phyloP scores from a whole-genome alignment of 30 jellyfish, hydroid and myxozoan species.

The Mastigias papua region DNA sequence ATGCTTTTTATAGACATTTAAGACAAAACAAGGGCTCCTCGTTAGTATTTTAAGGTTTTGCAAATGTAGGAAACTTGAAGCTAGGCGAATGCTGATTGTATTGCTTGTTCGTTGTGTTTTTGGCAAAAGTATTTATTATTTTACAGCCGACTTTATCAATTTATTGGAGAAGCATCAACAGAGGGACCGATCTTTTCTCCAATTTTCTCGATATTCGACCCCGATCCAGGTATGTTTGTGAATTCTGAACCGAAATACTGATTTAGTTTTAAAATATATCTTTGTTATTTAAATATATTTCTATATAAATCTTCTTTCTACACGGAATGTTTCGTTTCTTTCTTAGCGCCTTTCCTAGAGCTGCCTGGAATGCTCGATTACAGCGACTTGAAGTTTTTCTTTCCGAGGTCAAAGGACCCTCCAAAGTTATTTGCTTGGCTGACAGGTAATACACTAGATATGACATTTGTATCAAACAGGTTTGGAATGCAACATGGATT shows the following conservation, averaged over 20 bases:
- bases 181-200: slow-evolving; percentile 91
- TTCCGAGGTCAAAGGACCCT: slow-evolving; percentile 70
- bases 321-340: not conserved
- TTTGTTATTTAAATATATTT: no score
- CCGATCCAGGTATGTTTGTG: slow-evolving; percentile 84
- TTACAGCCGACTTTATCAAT: slow-evolving; percentile 93
- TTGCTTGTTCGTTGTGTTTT: no score
- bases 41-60: no score
- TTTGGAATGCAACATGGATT: no score
- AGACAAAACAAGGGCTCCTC: no score
- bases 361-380: slow-evolving; percentile 86
- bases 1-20: no score
- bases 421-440: slow-evolving; percentile 97
- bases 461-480: no score
- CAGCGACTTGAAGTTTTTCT: slow-evolving; percentile 82
- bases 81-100: no score
- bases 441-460: slow-evolving; percentile 62
- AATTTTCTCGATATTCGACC: slow-evolving; percentile 77
- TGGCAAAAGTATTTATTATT: not conserved
- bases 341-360: slow-evolving; percentile 91
- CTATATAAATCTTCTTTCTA: no score
- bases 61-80: no score
- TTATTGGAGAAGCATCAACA: slow-evolving; percentile 88
- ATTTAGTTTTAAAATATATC: no score
- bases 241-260: no score